These are phyloP conservation scores for Drosophila leontia DNA, from an alignment of 1,140 invertebrate genomes.

Conservation along the genomic window DNA sequence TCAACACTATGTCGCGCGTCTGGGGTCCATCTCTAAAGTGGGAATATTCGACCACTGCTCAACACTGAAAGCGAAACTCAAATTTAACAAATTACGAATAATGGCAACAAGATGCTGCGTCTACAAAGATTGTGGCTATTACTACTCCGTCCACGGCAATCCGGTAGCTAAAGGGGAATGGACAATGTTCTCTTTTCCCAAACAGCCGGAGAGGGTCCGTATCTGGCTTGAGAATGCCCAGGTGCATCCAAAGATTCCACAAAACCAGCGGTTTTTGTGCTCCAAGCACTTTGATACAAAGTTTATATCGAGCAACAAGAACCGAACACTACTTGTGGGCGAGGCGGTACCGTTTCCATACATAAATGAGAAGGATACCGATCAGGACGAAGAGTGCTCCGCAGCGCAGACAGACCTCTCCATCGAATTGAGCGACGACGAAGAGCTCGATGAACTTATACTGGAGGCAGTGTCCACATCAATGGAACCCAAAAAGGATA, in stretches of 20 bases:
- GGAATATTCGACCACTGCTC: background rate
- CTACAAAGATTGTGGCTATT: conserved; percentile 70
- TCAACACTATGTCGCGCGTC: background rate
- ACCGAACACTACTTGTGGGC: conserved; percentile 59
- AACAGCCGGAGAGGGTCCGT: conserved; percentile 48
- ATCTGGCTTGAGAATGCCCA: conserved; percentile 59
- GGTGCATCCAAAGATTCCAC: conserved; percentile 52
- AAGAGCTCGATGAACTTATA: background rate
- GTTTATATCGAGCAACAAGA: conserved; percentile 52
- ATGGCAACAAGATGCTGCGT: conserved; percentile 58
- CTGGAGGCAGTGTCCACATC: conserved; percentile 32
- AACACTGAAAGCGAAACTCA: conserved; percentile 22
- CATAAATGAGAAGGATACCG: background rate
- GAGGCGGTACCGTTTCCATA: conserved; percentile 65
- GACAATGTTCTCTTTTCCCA: conserved; percentile 71
- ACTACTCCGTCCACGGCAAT: conserved; percentile 23
- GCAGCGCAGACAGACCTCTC: conserved; percentile 33
- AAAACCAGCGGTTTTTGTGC: conserved; percentile 56
- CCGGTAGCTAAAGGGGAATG: conserved; percentile 4
- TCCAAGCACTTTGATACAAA: conserved; percentile 73
- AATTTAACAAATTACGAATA: conserved; percentile 10
- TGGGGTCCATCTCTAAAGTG: background rate
- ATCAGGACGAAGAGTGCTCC: background rate
- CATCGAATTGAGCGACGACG: conserved; percentile 44
- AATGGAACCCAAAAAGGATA: background rate